phyloP scores from a whole-genome alignment of 2,888 invertebrate species.

The Rhabditophanes sp. region DNA sequence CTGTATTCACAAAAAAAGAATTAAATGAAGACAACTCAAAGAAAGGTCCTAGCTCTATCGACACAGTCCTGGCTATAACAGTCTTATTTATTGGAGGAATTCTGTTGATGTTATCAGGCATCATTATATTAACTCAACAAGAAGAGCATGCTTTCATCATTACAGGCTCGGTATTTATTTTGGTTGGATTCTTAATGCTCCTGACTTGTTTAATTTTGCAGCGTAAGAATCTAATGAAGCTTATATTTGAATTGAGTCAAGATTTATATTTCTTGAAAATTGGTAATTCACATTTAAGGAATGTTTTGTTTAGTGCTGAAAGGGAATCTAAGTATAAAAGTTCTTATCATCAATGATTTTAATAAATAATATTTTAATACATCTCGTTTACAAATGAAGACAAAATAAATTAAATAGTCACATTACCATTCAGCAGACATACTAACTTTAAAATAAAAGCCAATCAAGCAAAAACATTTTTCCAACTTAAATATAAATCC shows the following conservation, averaged over 20 bases:
- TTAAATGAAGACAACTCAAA: slow-evolving; percentile 23
- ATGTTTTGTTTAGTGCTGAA: slow-evolving; percentile 24
- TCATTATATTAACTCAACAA: slow-evolving; percentile 32
- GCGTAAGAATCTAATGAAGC: slow-evolving; percentile 39
- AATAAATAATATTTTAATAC: too few species aligned
- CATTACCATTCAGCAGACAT: too few species aligned
- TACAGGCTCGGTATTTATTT: slow-evolving; percentile 31
- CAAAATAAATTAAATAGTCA: too few species aligned
- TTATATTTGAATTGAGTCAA: slow-evolving; percentile 29
- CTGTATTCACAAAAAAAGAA: slow-evolving; percentile 32
- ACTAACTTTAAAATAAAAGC: too few species aligned
- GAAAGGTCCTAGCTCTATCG: slow-evolving; percentile 37
- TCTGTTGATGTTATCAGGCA: slow-evolving; percentile 30
- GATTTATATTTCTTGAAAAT: slow-evolving; percentile 32
- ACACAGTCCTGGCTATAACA: slow-evolving; percentile 36
- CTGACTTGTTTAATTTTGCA: slow-evolving; percentile 34
- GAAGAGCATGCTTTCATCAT: slow-evolving; percentile 24
- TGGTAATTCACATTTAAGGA: slow-evolving; percentile 27
- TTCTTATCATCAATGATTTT: too few species aligned
- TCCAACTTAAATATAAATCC: too few species aligned
- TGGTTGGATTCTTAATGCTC: slow-evolving; percentile 29
- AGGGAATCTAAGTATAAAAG: too few species aligned
- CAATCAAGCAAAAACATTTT: too few species aligned
- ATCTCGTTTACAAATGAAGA: too few species aligned
- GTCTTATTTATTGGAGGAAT: slow-evolving; percentile 40